Percentiles rank a stretch among this genome's conserved stretches.
phyloP scores from a whole-genome alignment of 2,797 vertebrate species.

The Falco novaeseelandiae region DNA sequence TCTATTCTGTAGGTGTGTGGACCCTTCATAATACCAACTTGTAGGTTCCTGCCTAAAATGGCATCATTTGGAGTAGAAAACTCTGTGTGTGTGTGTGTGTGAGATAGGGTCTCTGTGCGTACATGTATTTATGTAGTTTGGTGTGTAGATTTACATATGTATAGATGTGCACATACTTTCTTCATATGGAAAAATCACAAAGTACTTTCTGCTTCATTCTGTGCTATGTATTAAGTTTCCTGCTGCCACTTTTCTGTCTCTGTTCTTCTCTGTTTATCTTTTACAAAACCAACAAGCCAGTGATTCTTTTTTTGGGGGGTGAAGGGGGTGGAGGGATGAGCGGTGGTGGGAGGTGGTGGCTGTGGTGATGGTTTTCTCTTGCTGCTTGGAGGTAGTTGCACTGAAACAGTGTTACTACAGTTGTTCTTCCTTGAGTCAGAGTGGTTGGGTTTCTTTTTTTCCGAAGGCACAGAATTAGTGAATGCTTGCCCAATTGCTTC shows the following conservation, averaged over 20 bases:
- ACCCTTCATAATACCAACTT: not conserved
- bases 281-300: not conserved
- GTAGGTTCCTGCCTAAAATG: not conserved
- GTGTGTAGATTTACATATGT: not conserved
- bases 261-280: not conserved
- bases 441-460: not conserved
- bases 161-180: not conserved
- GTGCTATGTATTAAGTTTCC: not conserved
- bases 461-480: not conserved
- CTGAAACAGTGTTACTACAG: not conserved
- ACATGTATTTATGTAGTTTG: not conserved
- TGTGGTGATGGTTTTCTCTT: not conserved
- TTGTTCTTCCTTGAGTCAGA: not conserved
- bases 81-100: too few species aligned
- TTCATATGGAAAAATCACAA: not conserved
- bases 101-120: not conserved
- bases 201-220: not conserved
- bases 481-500: not conserved
- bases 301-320: not conserved
- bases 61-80: not conserved
- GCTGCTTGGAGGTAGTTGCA: not conserved
- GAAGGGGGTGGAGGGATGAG: too few species aligned
- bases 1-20: rapidly evolving
- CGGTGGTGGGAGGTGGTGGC: too few species aligned
- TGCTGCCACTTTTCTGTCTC: not conserved